Evolutionary conservation across 2,888 invertebrate genomes (phyloP).

Genomic region (Mythimna loreyi): DNA sequence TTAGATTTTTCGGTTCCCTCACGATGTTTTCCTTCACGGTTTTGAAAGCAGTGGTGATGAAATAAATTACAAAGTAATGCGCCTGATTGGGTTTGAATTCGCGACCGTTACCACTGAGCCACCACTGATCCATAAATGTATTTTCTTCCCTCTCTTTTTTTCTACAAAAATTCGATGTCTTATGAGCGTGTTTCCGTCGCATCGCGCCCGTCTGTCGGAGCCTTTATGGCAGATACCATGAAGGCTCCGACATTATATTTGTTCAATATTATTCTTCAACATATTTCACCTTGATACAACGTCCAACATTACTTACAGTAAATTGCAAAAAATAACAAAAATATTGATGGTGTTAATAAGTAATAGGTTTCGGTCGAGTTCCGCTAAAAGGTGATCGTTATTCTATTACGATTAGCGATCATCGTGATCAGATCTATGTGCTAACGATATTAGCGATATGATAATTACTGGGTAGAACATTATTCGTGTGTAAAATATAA

Average conservation of each 20-base stretch:
- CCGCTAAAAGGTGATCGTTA: slow-evolving; percentile 31
- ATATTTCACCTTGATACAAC: not conserved
- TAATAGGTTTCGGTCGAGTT: slow-evolving; percentile 13
- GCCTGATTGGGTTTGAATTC: too few relatives aligned
- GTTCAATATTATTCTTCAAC: not conserved
- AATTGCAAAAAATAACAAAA: slow-evolving; percentile 6
- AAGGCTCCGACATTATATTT: too few relatives aligned
- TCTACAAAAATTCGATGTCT: not conserved
- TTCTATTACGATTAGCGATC: slow-evolving; percentile 11
- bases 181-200: too few relatives aligned
- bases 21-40: too few relatives aligned
- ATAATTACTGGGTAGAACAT: slow-evolving; percentile 1
- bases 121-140: too few relatives aligned
- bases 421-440: slow-evolving; percentile 43
- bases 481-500: slow-evolving; percentile 23
- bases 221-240: too few relatives aligned
- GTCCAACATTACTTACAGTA: not conserved
- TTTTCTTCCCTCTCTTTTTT: too few relatives aligned
- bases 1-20: too few relatives aligned
- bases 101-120: too few relatives aligned
- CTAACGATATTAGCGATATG: slow-evolving; percentile 21
- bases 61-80: too few relatives aligned
- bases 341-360: slow-evolving; percentile 23
- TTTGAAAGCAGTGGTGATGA: too few relatives aligned
- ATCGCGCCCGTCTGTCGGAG: not conserved